Conservation (phyloP, 2,797 vertebrate species). For the Harpagifer antarcticus region DNA sequence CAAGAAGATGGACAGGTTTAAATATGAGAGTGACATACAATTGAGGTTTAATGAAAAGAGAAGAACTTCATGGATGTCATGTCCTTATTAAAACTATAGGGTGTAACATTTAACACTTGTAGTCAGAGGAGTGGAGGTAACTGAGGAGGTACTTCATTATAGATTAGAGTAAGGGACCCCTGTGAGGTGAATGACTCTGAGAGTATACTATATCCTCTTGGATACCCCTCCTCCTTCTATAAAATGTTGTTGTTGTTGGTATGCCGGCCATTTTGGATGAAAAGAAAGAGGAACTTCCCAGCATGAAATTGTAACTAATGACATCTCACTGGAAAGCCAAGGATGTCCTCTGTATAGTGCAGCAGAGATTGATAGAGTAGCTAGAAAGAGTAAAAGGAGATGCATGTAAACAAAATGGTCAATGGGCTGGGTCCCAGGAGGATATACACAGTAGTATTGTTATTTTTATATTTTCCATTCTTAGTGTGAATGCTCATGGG, state of each 20-base stretch:
- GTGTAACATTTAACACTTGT: conserved; percentile 3
- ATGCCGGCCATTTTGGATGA: no score
- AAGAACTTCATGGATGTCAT: conserved; percentile 37
- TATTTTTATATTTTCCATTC: background rate
- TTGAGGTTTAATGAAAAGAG: conserved; percentile 8
- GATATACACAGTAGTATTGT: background rate
- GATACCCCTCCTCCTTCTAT: no score
- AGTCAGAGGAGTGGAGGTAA: conserved; percentile 2
- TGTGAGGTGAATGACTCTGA: background rate
- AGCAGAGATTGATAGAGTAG: no score
- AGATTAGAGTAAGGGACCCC: background rate
- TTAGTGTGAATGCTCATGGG: background rate
- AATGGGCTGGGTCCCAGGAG: no score
- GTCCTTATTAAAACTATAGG: conserved; percentile 12
- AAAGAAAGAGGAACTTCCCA: no score
- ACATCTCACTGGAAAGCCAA: no score
- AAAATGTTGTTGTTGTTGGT: no score
- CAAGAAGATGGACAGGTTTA: conserved; percentile 34
- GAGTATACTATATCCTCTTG: background rate
- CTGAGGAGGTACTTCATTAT: background rate
- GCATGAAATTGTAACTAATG: no score
- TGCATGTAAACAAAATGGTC: no score
- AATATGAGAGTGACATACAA: conserved; percentile 36
- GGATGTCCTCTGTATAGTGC: no score
- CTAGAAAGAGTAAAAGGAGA: no score